Percentiles rank a stretch among this genome's conserved stretches.
phyloP scores from a whole-genome alignment of 1,140 invertebrate species.

The Battus philenor region DNA sequence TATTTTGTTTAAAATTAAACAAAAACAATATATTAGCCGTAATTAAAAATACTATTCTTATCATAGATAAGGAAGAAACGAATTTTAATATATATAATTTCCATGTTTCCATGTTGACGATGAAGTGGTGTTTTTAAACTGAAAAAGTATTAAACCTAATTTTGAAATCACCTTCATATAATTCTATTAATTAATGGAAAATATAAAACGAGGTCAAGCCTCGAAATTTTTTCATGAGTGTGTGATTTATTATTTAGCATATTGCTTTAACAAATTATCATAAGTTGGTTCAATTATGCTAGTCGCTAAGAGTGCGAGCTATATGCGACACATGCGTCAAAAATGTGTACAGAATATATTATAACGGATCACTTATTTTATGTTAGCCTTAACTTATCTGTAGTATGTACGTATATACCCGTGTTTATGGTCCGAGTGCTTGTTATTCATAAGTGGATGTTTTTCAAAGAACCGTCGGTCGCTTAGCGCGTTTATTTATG shows the following conservation, averaged over 20 bases:
- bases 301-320: slow-evolving; percentile 19
- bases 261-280: slow-evolving; percentile 26
- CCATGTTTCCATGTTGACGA: no score
- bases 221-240: not conserved
- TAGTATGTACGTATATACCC: slow-evolving; percentile 3
- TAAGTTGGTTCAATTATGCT: slow-evolving; percentile 21
- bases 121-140: no score
- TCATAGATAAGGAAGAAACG: no score
- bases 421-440: slow-evolving; percentile 25
- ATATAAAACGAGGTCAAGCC: slow-evolving; percentile 3
- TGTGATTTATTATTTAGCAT: slow-evolving; percentile 5
- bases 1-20: no score
- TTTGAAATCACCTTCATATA: no score
- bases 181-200: no score
- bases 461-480: slow-evolving; percentile 30
- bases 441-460: slow-evolving; percentile 36
- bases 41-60: no score
- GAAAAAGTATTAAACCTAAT: no score
- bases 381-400: not conserved
- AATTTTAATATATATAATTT: no score
- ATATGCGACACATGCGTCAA: slow-evolving; percentile 35
- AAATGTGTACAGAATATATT: slow-evolving; percentile 57
- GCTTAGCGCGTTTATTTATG: slow-evolving; percentile 27
- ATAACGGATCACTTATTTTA: slow-evolving; percentile 30
- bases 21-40: no score